Percentiles rank a stretch among this genome's conserved stretches.
These are phyloP conservation scores for Pachymerium ferrugineum DNA, from an alignment of 2,888 invertebrate genomes.

Conservation along the genomic window DNA sequence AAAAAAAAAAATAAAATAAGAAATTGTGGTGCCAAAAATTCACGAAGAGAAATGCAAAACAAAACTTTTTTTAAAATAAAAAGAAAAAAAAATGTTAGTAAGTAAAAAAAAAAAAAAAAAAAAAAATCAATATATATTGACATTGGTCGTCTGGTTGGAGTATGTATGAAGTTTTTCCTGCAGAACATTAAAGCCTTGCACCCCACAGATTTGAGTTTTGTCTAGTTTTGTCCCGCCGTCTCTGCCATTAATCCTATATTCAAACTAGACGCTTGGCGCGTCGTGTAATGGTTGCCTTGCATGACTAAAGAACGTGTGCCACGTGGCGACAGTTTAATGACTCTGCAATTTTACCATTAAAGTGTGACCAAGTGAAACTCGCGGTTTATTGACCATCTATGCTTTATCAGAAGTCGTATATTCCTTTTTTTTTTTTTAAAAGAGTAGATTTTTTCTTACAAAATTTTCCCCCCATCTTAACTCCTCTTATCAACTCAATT, in stretches of 20 bases:
- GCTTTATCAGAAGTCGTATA: constrained; percentile 17
- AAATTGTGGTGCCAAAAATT: not conserved
- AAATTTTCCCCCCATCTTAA: not conserved
- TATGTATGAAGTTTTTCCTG: not conserved
- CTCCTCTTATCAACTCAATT: not conserved
- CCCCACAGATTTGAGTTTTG: not conserved
- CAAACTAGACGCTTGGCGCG: constrained; percentile 22
- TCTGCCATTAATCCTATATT: constrained; percentile 18
- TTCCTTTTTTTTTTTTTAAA: too few relatives aligned
- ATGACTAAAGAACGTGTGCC: constrained; percentile 23
- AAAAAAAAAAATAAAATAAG: not conserved
- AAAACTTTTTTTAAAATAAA: not conserved
- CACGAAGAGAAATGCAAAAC: constrained; percentile 5
- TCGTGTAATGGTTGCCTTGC: constrained; percentile 21
- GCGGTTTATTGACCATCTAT: constrained; percentile 23
- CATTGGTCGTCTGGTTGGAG: not conserved
- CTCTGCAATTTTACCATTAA: constrained; percentile 27
- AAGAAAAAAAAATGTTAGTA: too few relatives aligned
- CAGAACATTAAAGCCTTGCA: not conserved
- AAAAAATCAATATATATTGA: too few relatives aligned
- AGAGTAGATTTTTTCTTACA: not conserved
- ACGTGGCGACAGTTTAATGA: constrained; percentile 27
- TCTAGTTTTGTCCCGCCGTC: constrained; percentile 4
- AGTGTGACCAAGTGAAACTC: not conserved
- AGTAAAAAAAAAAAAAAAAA: too few relatives aligned